A percentile compares a stretch with the other conserved stretches of the same genome.
Evolutionary conservation across 92 coral and sea anemone genomes (phyloP).

Genomic region (Bergia sp.): DNA sequence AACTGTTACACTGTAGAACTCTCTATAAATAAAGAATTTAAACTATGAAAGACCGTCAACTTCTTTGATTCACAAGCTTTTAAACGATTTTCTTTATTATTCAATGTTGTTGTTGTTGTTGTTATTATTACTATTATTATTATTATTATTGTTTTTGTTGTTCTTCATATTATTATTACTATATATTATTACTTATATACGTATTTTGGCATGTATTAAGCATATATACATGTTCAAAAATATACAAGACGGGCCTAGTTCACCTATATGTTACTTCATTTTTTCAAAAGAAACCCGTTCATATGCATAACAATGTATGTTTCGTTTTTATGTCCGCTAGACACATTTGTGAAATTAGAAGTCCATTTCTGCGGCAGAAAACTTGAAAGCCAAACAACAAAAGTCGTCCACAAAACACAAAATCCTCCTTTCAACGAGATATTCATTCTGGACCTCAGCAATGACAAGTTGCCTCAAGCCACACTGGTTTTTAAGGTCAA

Average conservation of each 20-base stretch:
- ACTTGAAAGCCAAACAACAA: conserved; percentile 51
- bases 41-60: no score
- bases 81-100: no score
- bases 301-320: no score
- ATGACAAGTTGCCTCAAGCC: conserved; percentile 63
- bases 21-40: no score
- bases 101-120: not conserved
- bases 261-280: not conserved
- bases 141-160: not conserved
- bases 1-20: no score
- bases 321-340: conserved; percentile 8
- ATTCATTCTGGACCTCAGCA: conserved; percentile 52
- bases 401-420: conserved; percentile 52
- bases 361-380: conserved; percentile 61
- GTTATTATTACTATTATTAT: not conserved
- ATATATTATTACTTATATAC: no score
- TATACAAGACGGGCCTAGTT: not conserved
- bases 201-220: not conserved
- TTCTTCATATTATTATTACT: no score
- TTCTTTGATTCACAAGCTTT: no score
- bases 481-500: conserved; percentile 48
- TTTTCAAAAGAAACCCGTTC: no score
- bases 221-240: no score
- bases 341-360: conserved; percentile 57
- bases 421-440: conserved; percentile 56